Conservation (phyloP, 2,888 invertebrate genomes). For the Drosophila atroscutellata region DNA sequence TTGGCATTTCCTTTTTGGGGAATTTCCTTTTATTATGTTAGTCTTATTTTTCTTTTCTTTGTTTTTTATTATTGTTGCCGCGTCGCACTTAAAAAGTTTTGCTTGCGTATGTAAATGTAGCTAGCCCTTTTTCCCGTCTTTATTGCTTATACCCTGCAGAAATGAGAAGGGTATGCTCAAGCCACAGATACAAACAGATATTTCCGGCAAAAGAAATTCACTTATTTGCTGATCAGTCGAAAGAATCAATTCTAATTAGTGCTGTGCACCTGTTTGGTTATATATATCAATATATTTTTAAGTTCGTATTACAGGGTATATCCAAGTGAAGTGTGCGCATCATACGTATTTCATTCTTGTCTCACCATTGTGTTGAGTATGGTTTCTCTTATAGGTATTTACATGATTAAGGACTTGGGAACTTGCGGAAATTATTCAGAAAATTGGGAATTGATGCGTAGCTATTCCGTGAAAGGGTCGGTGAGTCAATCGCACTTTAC, state of each 20-base stretch:
- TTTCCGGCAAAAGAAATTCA: neutral
- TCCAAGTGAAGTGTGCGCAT: no score
- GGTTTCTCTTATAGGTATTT: constrained; percentile 41
- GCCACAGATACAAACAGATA: neutral
- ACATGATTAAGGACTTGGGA: constrained; percentile 63
- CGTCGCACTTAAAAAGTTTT: constrained; percentile 32
- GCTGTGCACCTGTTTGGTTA: neutral
- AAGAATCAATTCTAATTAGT: neutral
- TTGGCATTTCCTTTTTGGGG: constrained; percentile 40
- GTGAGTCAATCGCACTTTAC: constrained; percentile 16
- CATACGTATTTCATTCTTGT: neutral
- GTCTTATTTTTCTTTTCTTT: constrained; percentile 22
- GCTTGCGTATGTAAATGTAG: constrained; percentile 11
- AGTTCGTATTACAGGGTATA: neutral
- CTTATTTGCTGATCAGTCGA: neutral
- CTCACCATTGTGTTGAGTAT: constrained; percentile 21
- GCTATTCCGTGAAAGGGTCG: constrained; percentile 1
- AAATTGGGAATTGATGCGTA: constrained; percentile 36
- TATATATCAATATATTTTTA: neutral
- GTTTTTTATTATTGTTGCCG: constrained; percentile 8
- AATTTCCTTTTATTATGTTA: constrained; percentile 57
- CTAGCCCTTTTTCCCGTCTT: neutral
- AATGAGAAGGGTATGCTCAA: neutral
- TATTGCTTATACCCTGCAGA: neutral
- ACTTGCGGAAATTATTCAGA: constrained; percentile 48